Evolutionary conservation across 2,888 invertebrate genomes (phyloP).

Genomic region (Tachina fera): DNA sequence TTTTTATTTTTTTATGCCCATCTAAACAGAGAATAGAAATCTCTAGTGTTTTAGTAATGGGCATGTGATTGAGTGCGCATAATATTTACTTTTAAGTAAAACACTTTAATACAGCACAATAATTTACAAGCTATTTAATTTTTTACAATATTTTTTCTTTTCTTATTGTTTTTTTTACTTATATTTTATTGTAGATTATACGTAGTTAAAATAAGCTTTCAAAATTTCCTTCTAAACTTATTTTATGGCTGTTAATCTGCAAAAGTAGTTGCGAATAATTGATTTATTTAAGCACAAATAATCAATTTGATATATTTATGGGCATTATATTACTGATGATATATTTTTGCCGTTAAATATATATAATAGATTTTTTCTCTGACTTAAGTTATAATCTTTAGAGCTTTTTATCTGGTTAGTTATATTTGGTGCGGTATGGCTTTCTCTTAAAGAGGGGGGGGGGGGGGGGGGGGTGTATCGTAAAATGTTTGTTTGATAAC

Average conservation of each 20-base stretch:
- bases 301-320: conserved; percentile 7
- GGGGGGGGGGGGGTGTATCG: too few relatives aligned
- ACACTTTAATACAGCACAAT: not conserved
- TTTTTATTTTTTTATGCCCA: not conserved
- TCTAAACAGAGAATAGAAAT: not conserved
- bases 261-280: not conserved
- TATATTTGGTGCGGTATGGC: too few relatives aligned
- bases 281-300: conserved; percentile 8
- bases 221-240: not conserved
- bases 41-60: not conserved
- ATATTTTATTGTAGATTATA: not conserved
- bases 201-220: not conserved
- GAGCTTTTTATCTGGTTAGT: not conserved
- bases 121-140: conserved; percentile 25
- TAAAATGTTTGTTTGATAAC: not conserved
- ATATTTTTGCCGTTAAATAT: conserved; percentile 2
- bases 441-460: too few relatives aligned
- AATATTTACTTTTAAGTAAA: too few relatives aligned
- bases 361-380: conserved; percentile 6
- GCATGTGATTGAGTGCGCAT: conserved; percentile 8
- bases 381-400: not conserved
- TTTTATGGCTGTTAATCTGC: not conserved
- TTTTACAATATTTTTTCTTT: not conserved
- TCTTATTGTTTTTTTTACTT: not conserved
- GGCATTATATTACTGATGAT: not conserved